Conservation (phyloP, 2,113 vertebrate genomes). For the Bungarus multicinctus region DNA sequence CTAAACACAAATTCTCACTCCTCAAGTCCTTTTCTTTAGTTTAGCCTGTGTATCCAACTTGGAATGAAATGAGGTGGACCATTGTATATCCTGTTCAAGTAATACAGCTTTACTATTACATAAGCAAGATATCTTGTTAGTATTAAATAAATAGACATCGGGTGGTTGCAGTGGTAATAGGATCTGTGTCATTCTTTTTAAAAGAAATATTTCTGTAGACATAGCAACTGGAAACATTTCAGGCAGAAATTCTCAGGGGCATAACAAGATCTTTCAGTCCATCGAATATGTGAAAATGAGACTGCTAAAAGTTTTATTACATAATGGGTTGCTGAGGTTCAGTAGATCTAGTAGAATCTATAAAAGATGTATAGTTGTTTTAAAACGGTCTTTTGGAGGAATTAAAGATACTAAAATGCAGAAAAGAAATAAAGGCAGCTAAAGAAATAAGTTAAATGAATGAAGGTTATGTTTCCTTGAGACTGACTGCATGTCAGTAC, state of each 20-base stretch:
- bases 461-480: constrained; percentile 2
- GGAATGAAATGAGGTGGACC: not conserved
- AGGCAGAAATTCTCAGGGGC: not conserved
- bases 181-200: not conserved
- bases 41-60: not conserved
- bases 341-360: not conserved
- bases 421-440: not conserved
- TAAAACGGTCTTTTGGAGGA: not conserved
- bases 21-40: not conserved
- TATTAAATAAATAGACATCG: not conserved
- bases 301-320: constrained; percentile 7
- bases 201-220: not conserved
- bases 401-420: not conserved
- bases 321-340: not conserved
- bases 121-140: not conserved
- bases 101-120: not conserved
- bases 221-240: not conserved
- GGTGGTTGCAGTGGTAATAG: not conserved
- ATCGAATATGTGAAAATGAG: constrained; percentile 5
- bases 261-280: not conserved
- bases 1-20: not conserved
- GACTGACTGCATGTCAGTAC: not conserved
- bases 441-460: not conserved
- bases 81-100: not conserved
- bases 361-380: not conserved